Base-by-base conservation (phyloP, 2,113 vertebrate genomes). In the Probosciger aterrimus region DNA sequence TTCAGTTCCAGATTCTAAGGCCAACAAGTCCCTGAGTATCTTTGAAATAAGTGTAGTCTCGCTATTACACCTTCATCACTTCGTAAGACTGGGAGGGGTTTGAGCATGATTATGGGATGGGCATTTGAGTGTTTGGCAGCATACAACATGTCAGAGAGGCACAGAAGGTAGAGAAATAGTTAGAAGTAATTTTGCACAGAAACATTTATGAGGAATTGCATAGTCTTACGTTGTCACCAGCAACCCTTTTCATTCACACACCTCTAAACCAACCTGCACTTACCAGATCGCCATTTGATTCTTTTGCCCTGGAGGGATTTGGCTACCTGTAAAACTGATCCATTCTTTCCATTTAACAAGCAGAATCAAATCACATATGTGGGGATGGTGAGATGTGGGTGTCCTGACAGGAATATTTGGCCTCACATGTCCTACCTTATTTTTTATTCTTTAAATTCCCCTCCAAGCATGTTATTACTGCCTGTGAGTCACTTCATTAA, bases 401-500 rank as follows among this genome's bases (percentile, higher is more conserved):
- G 64, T 88, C 83, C 65, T 88, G 55, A 69, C 83, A 95, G 87
- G 82, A 91, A 65, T 10, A 79, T 37, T 27, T 82, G 74, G 81
- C 74, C 71, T 86, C 81, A 3, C 31, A 64, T 39, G 53, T 95
- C 49, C 95, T 84, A 95, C 71, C 71, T 90, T 81, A 23, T 59
- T 47, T 82, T 33, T 28, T 50, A 20, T 23, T 59, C 49, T 57
- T 49, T 17, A 24, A 23, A 35, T 8, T 2, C 18, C 14, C 14
- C 46, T 62, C 86, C 15, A 31, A 90, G 70, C 59, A 63, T 37
- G 55, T 84, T 93, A 89, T 95, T 95, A 78, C 91, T 88, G 73
- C 15, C 87, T 85, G 35, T 97, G 94, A 97, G 57, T 96, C 94
- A 97, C 81, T 94, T 83, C 88, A 95, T 95, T 97, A 96, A 96